Conservation (phyloP, 1,140 invertebrate species). For the Drosophila guanche region DNA sequence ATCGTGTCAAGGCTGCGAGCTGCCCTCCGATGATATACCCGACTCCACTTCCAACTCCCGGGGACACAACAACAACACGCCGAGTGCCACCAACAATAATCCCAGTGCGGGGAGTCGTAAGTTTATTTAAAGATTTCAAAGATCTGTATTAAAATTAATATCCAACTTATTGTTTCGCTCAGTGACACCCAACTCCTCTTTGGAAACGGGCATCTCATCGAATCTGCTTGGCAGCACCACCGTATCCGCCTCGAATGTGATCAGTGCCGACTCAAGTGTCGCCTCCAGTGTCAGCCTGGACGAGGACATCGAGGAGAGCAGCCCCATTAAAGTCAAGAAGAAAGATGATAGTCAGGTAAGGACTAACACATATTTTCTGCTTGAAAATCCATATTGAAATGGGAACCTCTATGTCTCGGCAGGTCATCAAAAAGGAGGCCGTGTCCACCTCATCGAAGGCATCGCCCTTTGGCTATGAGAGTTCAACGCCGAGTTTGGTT, state of each 20-base stretch:
- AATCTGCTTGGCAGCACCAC: conserved; percentile 80
- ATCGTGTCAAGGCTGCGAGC: conserved; percentile 94
- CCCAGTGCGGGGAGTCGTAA: conserved; percentile 82
- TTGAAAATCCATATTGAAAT: not conserved
- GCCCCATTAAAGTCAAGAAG: conserved; percentile 81
- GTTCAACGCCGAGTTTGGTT: conserved; percentile 57
- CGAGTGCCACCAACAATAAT: conserved; percentile 90
- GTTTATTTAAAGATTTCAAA: conserved; percentile 13
- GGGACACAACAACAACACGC: conserved; percentile 90
- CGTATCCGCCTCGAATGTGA: conserved; percentile 78
- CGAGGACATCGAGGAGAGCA: conserved; percentile 79
- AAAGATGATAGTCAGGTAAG: conserved; percentile 78
- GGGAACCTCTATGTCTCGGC: not conserved
- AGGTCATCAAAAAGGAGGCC: conserved; percentile 82
- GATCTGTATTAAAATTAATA: not conserved
- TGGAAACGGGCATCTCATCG: conserved; percentile 80
- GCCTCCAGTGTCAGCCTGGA: conserved; percentile 82
- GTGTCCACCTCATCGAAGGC: conserved; percentile 80
- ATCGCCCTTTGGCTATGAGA: conserved; percentile 73
- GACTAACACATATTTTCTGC: not conserved
- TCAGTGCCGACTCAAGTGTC: conserved; percentile 83
- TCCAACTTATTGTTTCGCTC: not conserved
- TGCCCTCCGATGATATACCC: conserved; percentile 89
- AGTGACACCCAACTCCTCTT: conserved; percentile 82
- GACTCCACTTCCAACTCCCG: conserved; percentile 88